phyloP scores from a whole-genome alignment of 2,888 invertebrate species.

The Chalcosyrphus nemorum region DNA sequence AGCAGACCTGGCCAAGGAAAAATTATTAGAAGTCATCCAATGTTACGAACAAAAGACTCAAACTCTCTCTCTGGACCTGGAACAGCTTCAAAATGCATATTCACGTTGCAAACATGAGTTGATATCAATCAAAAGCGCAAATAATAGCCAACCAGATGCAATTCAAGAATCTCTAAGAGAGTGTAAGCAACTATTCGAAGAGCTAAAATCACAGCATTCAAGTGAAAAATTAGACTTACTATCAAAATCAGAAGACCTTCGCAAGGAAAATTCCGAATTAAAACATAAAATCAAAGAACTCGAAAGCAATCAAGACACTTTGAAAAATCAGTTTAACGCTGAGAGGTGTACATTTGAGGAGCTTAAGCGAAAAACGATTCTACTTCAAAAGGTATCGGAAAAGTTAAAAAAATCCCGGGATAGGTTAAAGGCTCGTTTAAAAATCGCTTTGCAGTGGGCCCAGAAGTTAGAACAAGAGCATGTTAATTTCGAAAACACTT shows the following conservation, averaged over 20 bases:
- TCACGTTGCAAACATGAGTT: conserved; percentile 80
- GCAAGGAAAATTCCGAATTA: conserved; percentile 54
- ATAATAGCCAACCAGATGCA: conserved; percentile 74
- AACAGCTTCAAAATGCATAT: conserved; percentile 80
- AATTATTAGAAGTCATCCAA: conserved; percentile 88
- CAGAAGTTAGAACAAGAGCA: conserved; percentile 80
- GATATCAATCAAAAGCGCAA: conserved; percentile 76
- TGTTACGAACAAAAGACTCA: conserved; percentile 89
- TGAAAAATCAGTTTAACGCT: conserved; percentile 75
- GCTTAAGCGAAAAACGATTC: conserved; percentile 74
- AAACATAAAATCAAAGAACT: conserved; percentile 59
- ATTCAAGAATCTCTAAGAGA: conserved; percentile 86
- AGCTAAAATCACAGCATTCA: conserved; percentile 88
- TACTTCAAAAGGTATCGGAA: conserved; percentile 77
- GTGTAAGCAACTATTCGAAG: conserved; percentile 89
- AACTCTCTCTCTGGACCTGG: conserved; percentile 80
- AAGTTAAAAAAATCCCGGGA: conserved; percentile 79
- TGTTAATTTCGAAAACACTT: conserved; percentile 78
- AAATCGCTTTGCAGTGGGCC: conserved; percentile 80
- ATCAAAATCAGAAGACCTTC: conserved; percentile 75
- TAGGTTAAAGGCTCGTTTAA: conserved; percentile 79
- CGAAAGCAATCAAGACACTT: conserved; percentile 68
- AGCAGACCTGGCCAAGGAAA: conserved; percentile 87
- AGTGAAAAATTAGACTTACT: conserved; percentile 86
- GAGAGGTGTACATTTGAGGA: conserved; percentile 74